Evolutionary conservation across 2,888 invertebrate genomes (phyloP), one percentile per base, ranked within the genome.

Genomic region (Scaptodrosophila latifasciaeformis): DNA sequence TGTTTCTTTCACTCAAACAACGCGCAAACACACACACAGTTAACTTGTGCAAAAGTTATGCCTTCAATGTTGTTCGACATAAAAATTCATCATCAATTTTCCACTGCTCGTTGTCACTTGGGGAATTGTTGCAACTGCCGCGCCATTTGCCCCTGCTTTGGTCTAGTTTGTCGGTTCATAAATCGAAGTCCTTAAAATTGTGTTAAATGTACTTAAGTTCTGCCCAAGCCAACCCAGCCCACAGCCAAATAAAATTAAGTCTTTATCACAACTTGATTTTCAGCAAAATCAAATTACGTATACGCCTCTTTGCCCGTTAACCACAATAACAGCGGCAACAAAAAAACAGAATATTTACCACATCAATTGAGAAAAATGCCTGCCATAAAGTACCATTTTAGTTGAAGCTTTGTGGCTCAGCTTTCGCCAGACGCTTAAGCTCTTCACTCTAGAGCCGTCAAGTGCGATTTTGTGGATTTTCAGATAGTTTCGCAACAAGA

Each of bases 231-330:
- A 27, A 17, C n/a, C n/a, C n/a, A n/a, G n/a, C n/a, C n/a, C n/a
- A n/a, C n/a, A n/a, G 19, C 19, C 15, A 34, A 34, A 34, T 34
- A 34, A 34, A 56, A 60, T 70, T 64, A 66, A 49, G 59, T 40
- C 54, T 51, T n/a, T n/a, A n/a, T n/a, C n/a, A n/a, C n/a, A 72
- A 77, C 59, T 76, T 69, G 72, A 70, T 72, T 76, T 66, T 42
- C 30, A 39, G 31, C 39, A 52, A 56, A 18, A 49, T 56, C 29
- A 63, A 59, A 67, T 65, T 65, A 49, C 62, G 65, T 42, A 65
- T 65, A 61, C 65, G 65, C 62, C 52, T 40, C 39, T 30, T 50
- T 39, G 2, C 24, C 47, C 6, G 34, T n/a, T 48, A 30, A 44
- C 42, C 52, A 27, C 34, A 39, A 15, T 7, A 9, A 13, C 43